Evolutionary conservation across 2,113 vertebrate species (phyloP).

Genomic region (Acanthochromis polyacanthus): DNA sequence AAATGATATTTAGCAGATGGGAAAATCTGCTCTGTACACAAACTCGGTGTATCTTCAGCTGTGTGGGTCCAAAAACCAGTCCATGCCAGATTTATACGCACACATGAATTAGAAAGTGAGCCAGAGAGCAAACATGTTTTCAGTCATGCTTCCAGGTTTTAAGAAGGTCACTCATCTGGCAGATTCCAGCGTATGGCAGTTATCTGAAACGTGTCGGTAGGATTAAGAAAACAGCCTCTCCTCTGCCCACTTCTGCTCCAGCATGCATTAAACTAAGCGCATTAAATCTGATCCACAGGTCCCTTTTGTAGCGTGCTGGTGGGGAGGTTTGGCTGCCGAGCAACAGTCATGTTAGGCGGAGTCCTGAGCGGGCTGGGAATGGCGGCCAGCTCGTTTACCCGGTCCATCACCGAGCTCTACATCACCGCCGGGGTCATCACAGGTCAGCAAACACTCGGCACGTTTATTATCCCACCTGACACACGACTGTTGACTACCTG

Average conservation of each 20-base stretch:
- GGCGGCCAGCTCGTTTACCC: slow-evolving; percentile 90
- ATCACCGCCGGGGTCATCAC: slow-evolving; percentile 90
- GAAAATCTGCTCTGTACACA: background rate
- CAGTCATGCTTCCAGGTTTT: background rate
- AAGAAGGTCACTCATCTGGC: background rate
- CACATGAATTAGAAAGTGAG: background rate
- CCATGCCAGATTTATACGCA: background rate
- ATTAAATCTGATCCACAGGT: slow-evolving; percentile 82
- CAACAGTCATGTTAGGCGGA: slow-evolving; percentile 90
- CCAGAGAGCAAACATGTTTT: slow-evolving; percentile 12
- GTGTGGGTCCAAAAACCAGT: background rate
- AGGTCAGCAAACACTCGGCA: slow-evolving; percentile 82
- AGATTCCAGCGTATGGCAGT: slow-evolving; percentile 32
- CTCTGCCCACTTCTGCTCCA: background rate
- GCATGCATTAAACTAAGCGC: slow-evolving; percentile 50
- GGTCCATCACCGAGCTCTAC: slow-evolving; percentile 89
- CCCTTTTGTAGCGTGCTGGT: slow-evolving; percentile 94
- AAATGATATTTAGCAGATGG: background rate
- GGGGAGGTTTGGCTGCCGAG: slow-evolving; percentile 89
- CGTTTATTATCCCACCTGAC: slow-evolving; percentile 5
- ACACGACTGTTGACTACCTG: background rate
- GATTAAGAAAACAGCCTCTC: slow-evolving; percentile 34
- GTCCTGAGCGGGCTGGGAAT: slow-evolving; percentile 92
- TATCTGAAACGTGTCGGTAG: slow-evolving; percentile 30
- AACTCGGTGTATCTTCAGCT: background rate